Base-by-base conservation (phyloP, 2,113 vertebrate genomes). In the Tiliqua scincoides region DNA sequence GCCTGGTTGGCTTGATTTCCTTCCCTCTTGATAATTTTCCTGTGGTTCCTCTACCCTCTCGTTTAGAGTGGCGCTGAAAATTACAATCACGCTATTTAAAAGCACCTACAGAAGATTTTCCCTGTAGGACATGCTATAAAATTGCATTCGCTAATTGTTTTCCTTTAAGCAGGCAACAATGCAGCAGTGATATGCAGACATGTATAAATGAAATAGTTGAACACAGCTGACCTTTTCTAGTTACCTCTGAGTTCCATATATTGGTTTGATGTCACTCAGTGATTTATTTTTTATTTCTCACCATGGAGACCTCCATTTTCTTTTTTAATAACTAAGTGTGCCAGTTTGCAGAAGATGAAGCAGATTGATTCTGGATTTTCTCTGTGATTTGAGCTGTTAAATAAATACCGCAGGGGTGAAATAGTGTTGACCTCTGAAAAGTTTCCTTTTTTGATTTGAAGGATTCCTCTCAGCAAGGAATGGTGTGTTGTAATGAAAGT, bases 391-490 rank as follows among this genome's bases (percentile, higher is more conserved):
- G 86, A 93, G 85, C 91, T 91, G 86, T 93, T 95, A 95, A 94
- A 94, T 94, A 94, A 95, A 95, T 95, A 93, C 91, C 89, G 87
- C 80, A 87, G 86, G 57, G 76, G 86, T 93, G 85, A 93, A 93
- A 94, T 93, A 91, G 86, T 87, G 85, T 89, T 93, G 91, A 93
- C 91, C 91, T 93, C 91, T 79, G 82, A 93, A 91, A 94, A 89
- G 73, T 32, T 88, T 62, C 82, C 68, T 91, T 89, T 87, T 30
- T 0, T 32, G 2, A 87, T 89, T 52, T 91, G 84, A 85, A 93
- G 77, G 35, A 85, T 91, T 91, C 82, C 89, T 92, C 89, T 91
- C 92, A 88, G 92, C 1, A 2, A 94, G 91, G 85, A 92, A 78
- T 81, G 75, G 84, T 82, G 11, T 90, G 86, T 83, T 91, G 91